phyloP scores from a whole-genome alignment of 2,888 invertebrate genomes.

The Hypomecis punctinalis region DNA sequence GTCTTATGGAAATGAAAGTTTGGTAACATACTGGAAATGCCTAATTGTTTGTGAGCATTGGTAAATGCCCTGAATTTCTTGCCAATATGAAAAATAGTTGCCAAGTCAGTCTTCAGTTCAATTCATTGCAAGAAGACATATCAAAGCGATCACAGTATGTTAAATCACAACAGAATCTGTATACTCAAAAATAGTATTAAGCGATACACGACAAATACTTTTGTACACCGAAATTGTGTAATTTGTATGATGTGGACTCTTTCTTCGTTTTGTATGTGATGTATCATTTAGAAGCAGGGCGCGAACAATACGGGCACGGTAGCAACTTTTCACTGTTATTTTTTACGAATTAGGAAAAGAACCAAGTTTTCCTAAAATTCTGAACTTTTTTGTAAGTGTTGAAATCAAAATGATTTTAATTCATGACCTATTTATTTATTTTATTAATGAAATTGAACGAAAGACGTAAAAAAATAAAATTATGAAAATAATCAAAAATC shows the following conservation, averaged over 20 bases:
- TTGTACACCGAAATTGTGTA: slow-evolving; percentile 60
- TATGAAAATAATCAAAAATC: too few species aligned
- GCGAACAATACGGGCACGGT: slow-evolving; percentile 7
- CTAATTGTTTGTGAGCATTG: slow-evolving; percentile 78
- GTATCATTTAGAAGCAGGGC: slow-evolving; percentile 64
- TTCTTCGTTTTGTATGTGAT: slow-evolving; percentile 59
- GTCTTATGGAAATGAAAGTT: slow-evolving; percentile 73
- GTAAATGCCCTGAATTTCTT: slow-evolving; percentile 72
- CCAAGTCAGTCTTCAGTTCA: slow-evolving; percentile 48
- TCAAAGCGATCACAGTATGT: slow-evolving; percentile 72
- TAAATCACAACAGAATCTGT: slow-evolving; percentile 46
- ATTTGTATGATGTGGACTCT: slow-evolving; percentile 47
- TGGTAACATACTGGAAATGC: slow-evolving; percentile 70
- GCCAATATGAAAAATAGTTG: slow-evolving; percentile 57
- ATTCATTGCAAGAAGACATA: slow-evolving; percentile 75
- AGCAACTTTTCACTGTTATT: not conserved
- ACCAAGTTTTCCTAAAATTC: too few species aligned
- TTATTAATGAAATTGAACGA: too few species aligned
- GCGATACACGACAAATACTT: slow-evolving; percentile 47
- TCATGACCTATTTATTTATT: not conserved
- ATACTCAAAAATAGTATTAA: slow-evolving; percentile 44
- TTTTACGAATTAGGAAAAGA: not conserved
- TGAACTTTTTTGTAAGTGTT: too few species aligned
- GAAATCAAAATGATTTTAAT: not conserved
- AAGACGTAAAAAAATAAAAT: too few species aligned